Conservation (phyloP, 2,797 vertebrate species). For the Etheostoma perlongum region DNA sequence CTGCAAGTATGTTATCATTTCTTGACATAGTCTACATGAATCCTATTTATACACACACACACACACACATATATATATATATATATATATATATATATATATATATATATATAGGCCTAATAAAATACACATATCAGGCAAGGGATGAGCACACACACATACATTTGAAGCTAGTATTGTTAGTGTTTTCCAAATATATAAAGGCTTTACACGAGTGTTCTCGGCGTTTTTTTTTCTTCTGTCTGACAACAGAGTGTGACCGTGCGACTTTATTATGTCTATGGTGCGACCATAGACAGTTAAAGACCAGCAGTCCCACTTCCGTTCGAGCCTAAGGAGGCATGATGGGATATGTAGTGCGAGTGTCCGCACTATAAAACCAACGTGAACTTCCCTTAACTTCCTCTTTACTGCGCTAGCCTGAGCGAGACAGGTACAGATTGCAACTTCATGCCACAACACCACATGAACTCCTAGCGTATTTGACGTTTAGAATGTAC, state of each 20-base stretch:
- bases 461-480: rapidly evolving
- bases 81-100: too few species aligned
- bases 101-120: too few species aligned
- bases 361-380: slow-evolving; percentile 60
- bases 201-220: background rate
- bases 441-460: rapidly evolving
- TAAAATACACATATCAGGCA: background rate
- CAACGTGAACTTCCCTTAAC: rapidly evolving
- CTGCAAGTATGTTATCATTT: background rate
- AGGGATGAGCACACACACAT: background rate
- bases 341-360: slow-evolving; percentile 78
- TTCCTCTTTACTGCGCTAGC: slow-evolving; percentile 82
- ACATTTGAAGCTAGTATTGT: background rate
- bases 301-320: background rate
- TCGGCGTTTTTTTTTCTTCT: background rate
- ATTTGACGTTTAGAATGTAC: rapidly evolving
- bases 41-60: background rate
- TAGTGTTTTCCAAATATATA: background rate
- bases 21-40: background rate
- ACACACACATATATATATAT: too few species aligned
- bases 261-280: too few species aligned
- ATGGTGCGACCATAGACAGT: too few species aligned
- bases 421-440: slow-evolving; percentile 73
- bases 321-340: slow-evolving; percentile 27
- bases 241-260: slow-evolving; percentile 50